Evolutionary conservation across 2,888 invertebrate species (phyloP).

Genomic region (Heliconius cydno): DNA sequence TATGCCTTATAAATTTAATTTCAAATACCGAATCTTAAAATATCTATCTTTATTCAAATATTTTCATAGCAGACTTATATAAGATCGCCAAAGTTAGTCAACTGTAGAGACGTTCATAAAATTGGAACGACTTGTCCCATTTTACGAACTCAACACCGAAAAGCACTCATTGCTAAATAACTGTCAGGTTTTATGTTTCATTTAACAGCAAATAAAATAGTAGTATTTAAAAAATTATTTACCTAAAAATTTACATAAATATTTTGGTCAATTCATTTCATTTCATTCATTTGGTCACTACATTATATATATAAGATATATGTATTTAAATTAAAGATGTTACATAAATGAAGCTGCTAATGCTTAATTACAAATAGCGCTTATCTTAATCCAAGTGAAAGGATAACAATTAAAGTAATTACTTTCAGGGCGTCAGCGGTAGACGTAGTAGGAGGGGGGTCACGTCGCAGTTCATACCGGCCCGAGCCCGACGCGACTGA

Average conservation of each 20-base stretch:
- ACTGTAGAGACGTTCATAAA: slow-evolving; percentile 42
- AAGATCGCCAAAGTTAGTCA: slow-evolving; percentile 35
- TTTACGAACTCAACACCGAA: slow-evolving; percentile 45
- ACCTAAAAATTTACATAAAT: background rate
- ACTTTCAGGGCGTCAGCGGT: slow-evolving; percentile 89
- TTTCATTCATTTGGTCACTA: no score
- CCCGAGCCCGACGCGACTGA: slow-evolving; percentile 82
- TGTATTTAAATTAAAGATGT: background rate
- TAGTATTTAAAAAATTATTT: background rate
- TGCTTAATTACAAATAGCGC: background rate
- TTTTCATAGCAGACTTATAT: slow-evolving; percentile 22
- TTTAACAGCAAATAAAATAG: slow-evolving; percentile 24
- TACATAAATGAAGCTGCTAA: background rate
- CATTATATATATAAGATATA: no score
- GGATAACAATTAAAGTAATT: slow-evolving; percentile 16
- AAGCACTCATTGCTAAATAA: slow-evolving; percentile 45
- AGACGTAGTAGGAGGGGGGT: slow-evolving; percentile 89
- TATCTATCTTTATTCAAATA: slow-evolving; percentile 4
- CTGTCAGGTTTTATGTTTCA: slow-evolving; percentile 39
- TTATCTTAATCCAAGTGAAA: background rate
- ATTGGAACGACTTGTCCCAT: slow-evolving; percentile 42
- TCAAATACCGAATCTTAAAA: background rate
- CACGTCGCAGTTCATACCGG: slow-evolving; percentile 85
- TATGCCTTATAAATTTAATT: background rate
- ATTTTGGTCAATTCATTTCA: background rate